Percentiles rank a stretch among this genome's conserved stretches.
Evolutionary conservation across 2,888 invertebrate species (phyloP).

Genomic region (Andrena bucephala): DNA sequence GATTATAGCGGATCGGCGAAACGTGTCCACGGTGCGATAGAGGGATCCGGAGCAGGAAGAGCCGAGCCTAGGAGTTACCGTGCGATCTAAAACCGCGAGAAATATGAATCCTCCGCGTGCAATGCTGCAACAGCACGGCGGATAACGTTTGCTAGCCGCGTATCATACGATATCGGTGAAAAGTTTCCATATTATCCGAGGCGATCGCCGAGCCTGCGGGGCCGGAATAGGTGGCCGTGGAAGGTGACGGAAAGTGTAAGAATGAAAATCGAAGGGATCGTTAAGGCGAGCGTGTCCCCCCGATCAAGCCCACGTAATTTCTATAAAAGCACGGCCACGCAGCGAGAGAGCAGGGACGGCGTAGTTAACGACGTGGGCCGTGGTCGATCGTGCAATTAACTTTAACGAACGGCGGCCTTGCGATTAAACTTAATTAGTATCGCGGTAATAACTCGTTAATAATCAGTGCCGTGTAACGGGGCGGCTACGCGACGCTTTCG

Average conservation of each 20-base stretch:
- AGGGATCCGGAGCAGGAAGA: constrained; percentile 4
- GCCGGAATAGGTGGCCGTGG: neutral
- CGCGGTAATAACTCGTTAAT: constrained; percentile 83
- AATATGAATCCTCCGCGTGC: constrained; percentile 12
- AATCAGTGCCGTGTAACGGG: constrained; percentile 74
- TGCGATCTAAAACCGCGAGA: constrained; percentile 30
- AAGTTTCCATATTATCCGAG: neutral
- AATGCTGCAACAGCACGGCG: neutral
- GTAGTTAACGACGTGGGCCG: constrained; percentile 80
- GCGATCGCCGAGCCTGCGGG: neutral
- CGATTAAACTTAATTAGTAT: constrained; percentile 84
- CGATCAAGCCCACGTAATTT: constrained; percentile 49
- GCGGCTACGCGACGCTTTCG: constrained; percentile 36
- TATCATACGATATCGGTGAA: constrained; percentile 1
- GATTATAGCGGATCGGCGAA: constrained; percentile 6
- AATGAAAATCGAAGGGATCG: neutral
- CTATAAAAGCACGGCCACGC: constrained; percentile 66
- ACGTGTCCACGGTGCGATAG: constrained; percentile 12
- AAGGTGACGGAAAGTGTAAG: neutral
- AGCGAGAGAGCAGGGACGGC: constrained; percentile 67
- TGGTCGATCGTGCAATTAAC: constrained; percentile 82
- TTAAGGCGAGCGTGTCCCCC: constrained; percentile 5
- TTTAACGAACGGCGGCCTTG: constrained; percentile 84
- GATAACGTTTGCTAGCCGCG: constrained; percentile 2
- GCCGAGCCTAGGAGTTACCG: constrained; percentile 23